A percentile compares a stretch with the other conserved stretches of the same genome.
Evolutionary conservation across 1,140 invertebrate species (phyloP).

Genomic region (Eriocheir sinensis): DNA sequence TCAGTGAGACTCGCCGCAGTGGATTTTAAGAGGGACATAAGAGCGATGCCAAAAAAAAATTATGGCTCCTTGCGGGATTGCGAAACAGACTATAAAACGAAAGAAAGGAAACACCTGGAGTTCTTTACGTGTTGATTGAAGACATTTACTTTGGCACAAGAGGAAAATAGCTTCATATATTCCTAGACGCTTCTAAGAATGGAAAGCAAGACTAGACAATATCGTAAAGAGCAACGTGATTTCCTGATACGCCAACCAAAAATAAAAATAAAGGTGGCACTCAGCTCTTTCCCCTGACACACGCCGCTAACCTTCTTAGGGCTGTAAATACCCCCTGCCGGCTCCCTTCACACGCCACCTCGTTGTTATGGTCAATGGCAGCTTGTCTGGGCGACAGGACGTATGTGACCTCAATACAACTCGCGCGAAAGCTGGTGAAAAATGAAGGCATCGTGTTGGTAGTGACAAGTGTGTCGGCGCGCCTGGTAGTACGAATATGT

Average conservation of each 20-base stretch:
- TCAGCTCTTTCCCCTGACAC: not conserved
- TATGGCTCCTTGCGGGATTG: not conserved
- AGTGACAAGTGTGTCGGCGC: not conserved
- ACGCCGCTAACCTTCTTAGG: not conserved
- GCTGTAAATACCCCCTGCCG: not conserved
- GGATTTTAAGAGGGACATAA: not conserved
- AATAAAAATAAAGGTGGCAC: not conserved
- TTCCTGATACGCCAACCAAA: not conserved
- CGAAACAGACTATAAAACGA: not conserved
- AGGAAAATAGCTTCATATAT: too few relatives aligned
- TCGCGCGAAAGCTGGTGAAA: not conserved
- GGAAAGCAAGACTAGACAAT: too few relatives aligned
- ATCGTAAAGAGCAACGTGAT: too few relatives aligned
- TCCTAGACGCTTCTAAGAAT: too few relatives aligned
- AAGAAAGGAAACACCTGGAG: not conserved
- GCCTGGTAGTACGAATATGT: conserved; percentile 9
- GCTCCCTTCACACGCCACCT: not conserved
- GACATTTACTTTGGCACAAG: too few relatives aligned
- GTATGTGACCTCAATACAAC: conserved; percentile 3
- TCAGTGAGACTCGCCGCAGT: not conserved
- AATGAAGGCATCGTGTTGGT: not conserved
- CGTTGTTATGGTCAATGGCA: not conserved
- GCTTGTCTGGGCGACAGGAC: not conserved
- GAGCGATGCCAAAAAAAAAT: not conserved
- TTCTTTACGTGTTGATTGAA: too few relatives aligned